These are phyloP conservation scores for Nomia melanderi DNA, from an alignment of 1,140 invertebrate species.

Conservation along the genomic window DNA sequence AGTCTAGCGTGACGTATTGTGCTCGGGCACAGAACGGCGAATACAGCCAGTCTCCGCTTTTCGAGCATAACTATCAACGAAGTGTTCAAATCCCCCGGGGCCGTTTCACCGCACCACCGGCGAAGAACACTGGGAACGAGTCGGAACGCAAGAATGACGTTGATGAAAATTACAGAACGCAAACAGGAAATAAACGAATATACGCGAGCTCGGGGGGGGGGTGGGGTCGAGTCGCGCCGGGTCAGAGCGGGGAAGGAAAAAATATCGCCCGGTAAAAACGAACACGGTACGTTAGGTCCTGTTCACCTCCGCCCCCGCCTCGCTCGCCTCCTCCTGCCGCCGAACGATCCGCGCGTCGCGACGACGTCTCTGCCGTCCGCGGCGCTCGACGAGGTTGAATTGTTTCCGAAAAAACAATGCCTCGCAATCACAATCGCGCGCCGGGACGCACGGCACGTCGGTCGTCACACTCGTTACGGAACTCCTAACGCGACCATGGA, in stretches of 20 bases:
- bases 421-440: conserved; percentile 34
- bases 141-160: neutral
- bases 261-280: conserved; percentile 25
- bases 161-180: conserved; percentile 35
- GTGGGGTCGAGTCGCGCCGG: neutral
- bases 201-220: neutral
- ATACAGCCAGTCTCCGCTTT: neutral
- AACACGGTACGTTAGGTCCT: conserved; percentile 19
- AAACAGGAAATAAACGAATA: conserved; percentile 21
- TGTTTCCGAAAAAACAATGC: conserved; percentile 41
- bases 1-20: neutral
- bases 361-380: conserved; percentile 32
- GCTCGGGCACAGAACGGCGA: neutral
- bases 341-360: conserved; percentile 13
- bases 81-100: neutral
- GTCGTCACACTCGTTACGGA: conserved; percentile 22
- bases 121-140: conserved; percentile 15
- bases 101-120: conserved; percentile 13
- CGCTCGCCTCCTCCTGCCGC: too few relatives aligned
- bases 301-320: too few relatives aligned
- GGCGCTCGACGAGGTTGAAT: conserved; percentile 8
- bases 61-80: conserved; percentile 10
- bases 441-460: neutral
- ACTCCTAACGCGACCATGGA: neutral
- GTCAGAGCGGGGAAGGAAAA: neutral